These are phyloP conservation scores for Strigamia maritima DNA, from an alignment of 2,888 invertebrate species.

Conservation along the genomic window DNA sequence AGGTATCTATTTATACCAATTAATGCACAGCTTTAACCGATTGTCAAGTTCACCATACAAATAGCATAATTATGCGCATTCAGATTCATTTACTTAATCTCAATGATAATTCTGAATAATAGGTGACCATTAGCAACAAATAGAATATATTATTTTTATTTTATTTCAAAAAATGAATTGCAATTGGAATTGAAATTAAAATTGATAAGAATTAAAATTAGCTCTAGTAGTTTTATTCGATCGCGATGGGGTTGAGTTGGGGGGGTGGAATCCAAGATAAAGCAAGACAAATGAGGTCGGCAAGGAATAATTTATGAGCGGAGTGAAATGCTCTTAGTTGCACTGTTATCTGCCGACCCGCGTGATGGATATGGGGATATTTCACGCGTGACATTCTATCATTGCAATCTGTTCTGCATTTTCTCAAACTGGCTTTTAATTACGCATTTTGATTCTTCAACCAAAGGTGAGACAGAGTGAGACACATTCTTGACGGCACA, in stretches of 20 bases:
- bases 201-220: background rate
- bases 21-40: background rate
- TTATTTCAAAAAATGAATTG: too few relatives aligned
- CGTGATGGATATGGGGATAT: conserved; percentile 40
- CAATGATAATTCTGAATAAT: conserved; percentile 22
- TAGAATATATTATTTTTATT: background rate
- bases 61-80: conserved; percentile 17
- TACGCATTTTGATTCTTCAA: conserved; percentile 28
- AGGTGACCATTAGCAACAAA: background rate
- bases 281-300: conserved; percentile 38
- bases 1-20: background rate
- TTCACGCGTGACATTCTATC: conserved; percentile 40
- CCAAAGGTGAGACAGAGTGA: conserved; percentile 20
- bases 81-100: conserved; percentile 13
- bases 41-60: conserved; percentile 11
- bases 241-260: background rate
- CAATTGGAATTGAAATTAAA: too few relatives aligned
- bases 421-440: conserved; percentile 36
- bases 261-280: conserved; percentile 36
- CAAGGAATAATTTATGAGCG: conserved; percentile 35
- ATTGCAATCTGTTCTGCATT: conserved; percentile 40
- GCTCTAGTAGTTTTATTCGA: background rate
- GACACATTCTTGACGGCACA: conserved; percentile 7
- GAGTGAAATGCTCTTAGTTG: conserved; percentile 37
- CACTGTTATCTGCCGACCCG: conserved; percentile 31